These are phyloP conservation scores for Drosophila micromelanica DNA, from an alignment of 1,140 invertebrate species.

Conservation along the genomic window DNA sequence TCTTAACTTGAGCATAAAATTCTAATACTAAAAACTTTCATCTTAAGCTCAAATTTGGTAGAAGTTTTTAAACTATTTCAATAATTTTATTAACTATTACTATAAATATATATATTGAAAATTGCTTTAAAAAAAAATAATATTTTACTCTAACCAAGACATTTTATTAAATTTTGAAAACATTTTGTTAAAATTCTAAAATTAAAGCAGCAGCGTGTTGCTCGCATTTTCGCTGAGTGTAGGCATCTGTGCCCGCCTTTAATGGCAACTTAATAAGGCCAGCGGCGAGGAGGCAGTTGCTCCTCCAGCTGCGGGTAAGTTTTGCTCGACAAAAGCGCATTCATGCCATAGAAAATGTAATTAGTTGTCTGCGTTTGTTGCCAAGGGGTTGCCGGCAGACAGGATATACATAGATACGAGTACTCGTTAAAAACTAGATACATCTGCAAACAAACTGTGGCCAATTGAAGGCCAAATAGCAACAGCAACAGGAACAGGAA, in stretches of 20 bases:
- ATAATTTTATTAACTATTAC: too few relatives aligned
- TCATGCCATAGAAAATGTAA: conserved; percentile 70
- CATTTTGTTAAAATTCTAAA: too few relatives aligned
- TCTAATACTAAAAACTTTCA: too few relatives aligned
- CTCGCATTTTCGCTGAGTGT: not conserved
- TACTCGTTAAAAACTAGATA: conserved; percentile 13
- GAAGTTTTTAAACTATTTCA: too few relatives aligned
- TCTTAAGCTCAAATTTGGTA: too few relatives aligned
- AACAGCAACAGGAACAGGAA: conserved; percentile 27
- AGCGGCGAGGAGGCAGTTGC: conserved; percentile 6
- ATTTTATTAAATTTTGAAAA: too few relatives aligned
- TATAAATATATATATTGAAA: too few relatives aligned
- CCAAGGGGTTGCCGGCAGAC: conserved; percentile 32
- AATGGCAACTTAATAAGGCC: conserved; percentile 71
- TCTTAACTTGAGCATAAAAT: too few relatives aligned
- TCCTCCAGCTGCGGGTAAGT: conserved; percentile 6
- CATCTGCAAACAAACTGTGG: conserved; percentile 46
- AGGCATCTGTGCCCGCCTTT: conserved; percentile 11
- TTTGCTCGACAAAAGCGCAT: conserved; percentile 66
- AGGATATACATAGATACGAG: conserved; percentile 39
- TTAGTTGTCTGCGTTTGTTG: conserved; percentile 61
- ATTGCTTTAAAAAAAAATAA: too few relatives aligned
- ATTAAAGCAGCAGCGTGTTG: too few relatives aligned
- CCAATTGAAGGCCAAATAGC: conserved; percentile 56
- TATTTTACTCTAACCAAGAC: too few relatives aligned